A percentile compares a stretch with the other conserved stretches of the same genome.
These are phyloP conservation scores for Electrophaes corylata DNA, from an alignment of 2,888 invertebrate genomes.

Conservation along the genomic window DNA sequence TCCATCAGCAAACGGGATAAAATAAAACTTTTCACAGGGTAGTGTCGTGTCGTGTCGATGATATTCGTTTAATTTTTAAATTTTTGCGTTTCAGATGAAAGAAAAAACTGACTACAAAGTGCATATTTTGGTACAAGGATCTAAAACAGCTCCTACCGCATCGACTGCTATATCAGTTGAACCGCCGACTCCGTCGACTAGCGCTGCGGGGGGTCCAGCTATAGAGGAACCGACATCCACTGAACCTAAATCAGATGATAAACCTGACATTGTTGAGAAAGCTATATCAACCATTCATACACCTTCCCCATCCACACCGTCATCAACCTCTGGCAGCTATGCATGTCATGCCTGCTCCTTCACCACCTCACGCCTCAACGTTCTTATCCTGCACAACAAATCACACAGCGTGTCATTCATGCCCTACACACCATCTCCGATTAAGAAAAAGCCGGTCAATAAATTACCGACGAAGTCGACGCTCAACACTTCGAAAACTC, in stretches of 20 bases:
- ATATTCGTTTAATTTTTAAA: conserved; percentile 5
- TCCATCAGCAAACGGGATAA: no score
- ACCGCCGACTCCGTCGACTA: conserved; percentile 56
- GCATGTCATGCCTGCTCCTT: conserved; percentile 87
- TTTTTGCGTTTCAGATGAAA: conserved; percentile 60
- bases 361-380: conserved; percentile 87
- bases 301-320: conserved; percentile 40
- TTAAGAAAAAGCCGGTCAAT: conserved; percentile 59
- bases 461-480: conserved; percentile 56
- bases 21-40: background rate
- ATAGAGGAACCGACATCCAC: conserved; percentile 42
- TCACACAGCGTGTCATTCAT: conserved; percentile 85
- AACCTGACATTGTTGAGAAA: conserved; percentile 29
- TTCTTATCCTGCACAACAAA: conserved; percentile 89
- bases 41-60: background rate
- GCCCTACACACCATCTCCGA: conserved; percentile 74
- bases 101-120: conserved; percentile 85
- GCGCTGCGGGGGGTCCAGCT: conserved; percentile 49
- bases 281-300: conserved; percentile 10
- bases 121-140: conserved; percentile 85
- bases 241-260: conserved; percentile 40
- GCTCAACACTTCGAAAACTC: conserved; percentile 54
- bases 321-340: conserved; percentile 71
- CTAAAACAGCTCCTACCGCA: conserved; percentile 56
- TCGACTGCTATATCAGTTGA: conserved; percentile 42